Evolutionary conservation across 1,140 invertebrate genomes (phyloP), one percentile per base, ranked within the genome.

Genomic region (Drosophila bocqueti): DNA sequence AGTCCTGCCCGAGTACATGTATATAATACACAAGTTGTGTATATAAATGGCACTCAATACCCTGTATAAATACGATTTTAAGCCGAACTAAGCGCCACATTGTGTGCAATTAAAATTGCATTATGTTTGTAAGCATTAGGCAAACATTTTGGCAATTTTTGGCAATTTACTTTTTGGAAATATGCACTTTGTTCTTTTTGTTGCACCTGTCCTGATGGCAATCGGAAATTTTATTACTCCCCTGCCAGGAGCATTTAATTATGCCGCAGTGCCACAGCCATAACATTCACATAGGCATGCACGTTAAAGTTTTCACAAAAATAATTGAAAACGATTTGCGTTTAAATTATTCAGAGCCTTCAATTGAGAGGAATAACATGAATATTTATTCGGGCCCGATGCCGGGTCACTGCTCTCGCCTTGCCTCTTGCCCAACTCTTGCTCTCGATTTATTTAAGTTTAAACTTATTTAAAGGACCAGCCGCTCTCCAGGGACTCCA

Each of bases 41-140:
- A 34, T 24, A 68, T 24, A 29, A 15, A 38, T 13, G 15, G 24
- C 46, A 43, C 34, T 81, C 47, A 29, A 52, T 61, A 38, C 40
- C 68, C 58, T 50, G n/a, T 40, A 59, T 38, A 43, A 60, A 29
- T 64, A 31, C 26, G 50, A 38, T 26, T 75, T 60, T 64, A 65
- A 58, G 24, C 38, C 15, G 3, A 60, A n/a, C 21, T 55, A 38
- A 62, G 59, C 65, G 26, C 18, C 46, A 66, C 40, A 63, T 74
- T 55, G 57, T 79, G 71, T 59, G 64, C 81, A 79, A 84, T 89
- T 89, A 89, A 84, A 90, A 84, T 73, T 90, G 84, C 81, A 87
- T 83, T 80, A 68, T 82, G 64, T 50, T 18, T 50, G 46, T 50
- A 16, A 40, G 24, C 34, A 9, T 21, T 47, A 24, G 13, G 45